Percentiles rank a stretch among this genome's conserved stretches.
Conservation (phyloP, 2,797 vertebrate genomes). For the Danio choprae region DNA sequence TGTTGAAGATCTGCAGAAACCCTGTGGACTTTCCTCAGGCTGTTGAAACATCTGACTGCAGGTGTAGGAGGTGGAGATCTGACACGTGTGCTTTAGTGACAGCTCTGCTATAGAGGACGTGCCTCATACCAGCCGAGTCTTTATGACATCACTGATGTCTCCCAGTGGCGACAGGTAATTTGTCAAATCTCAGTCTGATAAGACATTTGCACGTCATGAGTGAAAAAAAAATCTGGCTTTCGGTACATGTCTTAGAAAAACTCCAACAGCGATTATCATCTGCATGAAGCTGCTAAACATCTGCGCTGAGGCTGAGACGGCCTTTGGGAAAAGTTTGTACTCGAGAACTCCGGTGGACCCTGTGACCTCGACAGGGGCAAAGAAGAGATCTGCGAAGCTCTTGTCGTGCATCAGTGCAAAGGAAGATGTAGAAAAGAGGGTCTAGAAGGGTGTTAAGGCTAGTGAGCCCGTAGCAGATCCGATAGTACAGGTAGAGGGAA, state of each 20-base stretch:
- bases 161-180: conserved; percentile 45
- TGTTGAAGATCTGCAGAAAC: no score
- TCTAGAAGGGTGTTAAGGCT: conserved; percentile 82
- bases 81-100: neutral
- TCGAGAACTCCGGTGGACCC: conserved; percentile 42
- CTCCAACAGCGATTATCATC: conserved; percentile 38
- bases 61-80: neutral
- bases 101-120: neutral
- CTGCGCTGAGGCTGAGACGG: conserved; percentile 35
- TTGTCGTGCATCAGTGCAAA: conserved; percentile 76
- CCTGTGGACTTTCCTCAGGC: neutral
- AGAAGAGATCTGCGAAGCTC: conserved; percentile 77
- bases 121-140: conserved; percentile 35
- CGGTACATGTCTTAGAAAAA: conserved; percentile 2
- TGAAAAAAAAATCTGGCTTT: conserved; percentile 21
- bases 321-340: conserved; percentile 53
- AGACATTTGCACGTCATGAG: conserved; percentile 41
- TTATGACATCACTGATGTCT: conserved; percentile 16
- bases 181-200: conserved; percentile 42
- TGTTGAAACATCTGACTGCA: conserved; percentile 15
- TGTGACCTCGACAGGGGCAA: conserved; percentile 65
- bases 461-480: conserved; percentile 80
- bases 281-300: conserved; percentile 26
- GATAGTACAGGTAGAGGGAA: conserved; percentile 76
- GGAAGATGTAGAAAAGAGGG: conserved; percentile 83